These are phyloP conservation scores for Colaptes auratus DNA, from an alignment of 2,113 vertebrate genomes.

Conservation along the genomic window DNA sequence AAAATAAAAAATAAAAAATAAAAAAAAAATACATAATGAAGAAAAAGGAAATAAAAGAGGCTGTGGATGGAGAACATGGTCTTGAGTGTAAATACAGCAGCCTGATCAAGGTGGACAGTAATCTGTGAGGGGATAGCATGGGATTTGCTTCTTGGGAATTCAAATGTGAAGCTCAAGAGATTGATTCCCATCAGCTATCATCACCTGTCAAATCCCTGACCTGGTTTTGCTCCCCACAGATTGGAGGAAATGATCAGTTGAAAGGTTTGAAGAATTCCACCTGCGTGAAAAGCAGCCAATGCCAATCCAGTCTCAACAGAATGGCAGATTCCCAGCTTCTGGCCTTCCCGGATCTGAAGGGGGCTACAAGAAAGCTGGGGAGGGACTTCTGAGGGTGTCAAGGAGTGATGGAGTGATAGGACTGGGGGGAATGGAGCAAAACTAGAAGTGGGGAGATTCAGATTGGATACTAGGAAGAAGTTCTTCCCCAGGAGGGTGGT, in stretches of 20 bases:
- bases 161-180: neutral
- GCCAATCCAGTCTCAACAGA: accelerated
- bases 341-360: too few species aligned
- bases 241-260: neutral
- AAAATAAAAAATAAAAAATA: too few species aligned
- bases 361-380: too few species aligned
- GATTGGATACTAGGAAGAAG: too few species aligned
- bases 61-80: neutral
- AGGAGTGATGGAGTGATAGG: too few species aligned
- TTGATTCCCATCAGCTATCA: neutral
- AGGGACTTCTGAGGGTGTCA: too few species aligned
- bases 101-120: neutral
- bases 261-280: neutral
- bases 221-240: neutral
- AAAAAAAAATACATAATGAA: too few species aligned
- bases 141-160: neutral
- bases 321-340: neutral
- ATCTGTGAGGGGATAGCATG: neutral
- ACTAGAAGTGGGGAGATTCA: too few species aligned
- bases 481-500: too few species aligned
- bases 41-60: neutral
- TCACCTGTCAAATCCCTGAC: neutral
- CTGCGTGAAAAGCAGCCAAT: neutral
- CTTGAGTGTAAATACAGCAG: neutral
- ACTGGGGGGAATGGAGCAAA: too few species aligned